Base-by-base conservation (phyloP, 2,888 invertebrate genomes). In the Drosophila diplacantha region DNA sequence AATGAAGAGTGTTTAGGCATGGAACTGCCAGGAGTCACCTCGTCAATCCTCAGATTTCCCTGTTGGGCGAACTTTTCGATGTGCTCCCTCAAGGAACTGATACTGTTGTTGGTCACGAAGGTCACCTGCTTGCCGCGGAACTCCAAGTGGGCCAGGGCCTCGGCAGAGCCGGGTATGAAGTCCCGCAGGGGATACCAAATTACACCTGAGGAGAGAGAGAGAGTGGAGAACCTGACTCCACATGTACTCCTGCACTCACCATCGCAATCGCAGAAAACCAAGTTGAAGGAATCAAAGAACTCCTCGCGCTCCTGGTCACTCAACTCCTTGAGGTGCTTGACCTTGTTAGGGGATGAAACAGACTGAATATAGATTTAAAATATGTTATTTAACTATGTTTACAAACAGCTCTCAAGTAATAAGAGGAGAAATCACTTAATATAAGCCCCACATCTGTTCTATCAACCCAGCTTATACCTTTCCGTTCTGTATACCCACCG, bases 201-300 rank as follows among this genome's bases (percentile, higher is more conserved):
- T 4, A 91, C 91, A 58, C 91, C 91, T 91, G 24, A 29, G 14
- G 8, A 7, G 5, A 41, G 14, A 11, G 3, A 20, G 5, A 11
- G 9, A 5, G 7, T 24, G 4, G 11, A 22, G 5, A n/a, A 1
- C 3, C 4, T 9, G 1, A 1, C 7, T 29, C 11, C 6, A 18
- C 1, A 6, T 20, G 20, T 1, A 22, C 20, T 14, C 7, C 12
- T 9, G 4, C 1, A 47, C 84, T 83, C 85, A 90, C 92, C 92
- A 86, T 92, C 92, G 75, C 91, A 91, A 82, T 92, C 92, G 67
- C 90, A 90, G 64, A 92, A 87, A 44, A 92, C 89, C 41, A 88
- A 89, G 75, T 92, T 91, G 62, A 91, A 90, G 2, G 90, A 89
- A 60, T 89, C 74, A 2, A 91, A 57, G 69, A 89, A 89, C 12